Base-by-base conservation (phyloP, 1,140 invertebrate species). In the Chymomyza costata region DNA sequence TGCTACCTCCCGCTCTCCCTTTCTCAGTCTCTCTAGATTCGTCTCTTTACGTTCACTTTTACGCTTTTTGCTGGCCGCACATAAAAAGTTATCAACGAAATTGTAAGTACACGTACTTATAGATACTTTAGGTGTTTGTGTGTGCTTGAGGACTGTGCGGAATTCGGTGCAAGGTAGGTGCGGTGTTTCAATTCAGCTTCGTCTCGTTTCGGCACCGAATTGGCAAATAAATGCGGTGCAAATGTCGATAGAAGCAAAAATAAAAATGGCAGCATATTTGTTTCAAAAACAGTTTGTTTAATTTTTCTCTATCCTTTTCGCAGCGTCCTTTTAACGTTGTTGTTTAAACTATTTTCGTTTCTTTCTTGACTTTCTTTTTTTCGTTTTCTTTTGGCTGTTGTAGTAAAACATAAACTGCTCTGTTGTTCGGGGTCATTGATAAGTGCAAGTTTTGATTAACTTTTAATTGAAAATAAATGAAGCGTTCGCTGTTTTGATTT, bases 381-480 rank as follows among this genome's bases (percentile, higher is more conserved):
- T 15, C 35, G 13, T 32, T 46, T 37, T 8, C n/a, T 58, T 44
- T 65, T 62, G 35, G 41, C 35, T 48, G 44, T 41, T 66, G 30
- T 66, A 28, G 46, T 19, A 47, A 28, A 45, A 18, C 32, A 21
- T 21, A 57, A 52, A 32, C 46, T 66, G 49, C 37, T 14, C 40
- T 37, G 25, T 13, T 32, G 13, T 16, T 54, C 6, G 6, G 41
- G 3, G 39, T 46, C 32, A 51, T 50, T 48, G 52, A 63, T 73
- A 51, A 67, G 68, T 71, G 43, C 41, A 73, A 54, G 53, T 56
- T 73, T 59, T 68, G 68, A 73, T 73, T 68, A 65, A 67, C 69
- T 74, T 73, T 68, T 73, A 74, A 73, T 68, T 74, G 64, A 46
- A 73, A 74, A 64, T 59, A 74, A 68, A 64, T 67, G 53, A 55